phyloP scores from a whole-genome alignment of 2,113 vertebrate species.

The Salvelinus alpinus region DNA sequence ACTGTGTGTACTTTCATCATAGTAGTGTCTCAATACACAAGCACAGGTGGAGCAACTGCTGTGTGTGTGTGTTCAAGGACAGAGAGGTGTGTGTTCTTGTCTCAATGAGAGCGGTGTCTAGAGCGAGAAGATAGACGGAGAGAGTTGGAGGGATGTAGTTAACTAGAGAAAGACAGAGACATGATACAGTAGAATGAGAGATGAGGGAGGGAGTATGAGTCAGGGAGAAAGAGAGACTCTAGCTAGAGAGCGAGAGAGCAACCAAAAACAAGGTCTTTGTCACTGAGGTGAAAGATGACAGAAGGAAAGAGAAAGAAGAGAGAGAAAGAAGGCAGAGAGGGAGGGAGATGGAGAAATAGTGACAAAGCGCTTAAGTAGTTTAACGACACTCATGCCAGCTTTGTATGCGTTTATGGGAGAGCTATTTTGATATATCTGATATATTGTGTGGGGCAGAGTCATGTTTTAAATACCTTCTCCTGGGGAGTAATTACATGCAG shows the following conservation, averaged over 20 bases:
- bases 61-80: neutral
- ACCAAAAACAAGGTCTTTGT: neutral
- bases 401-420: slow-evolving; percentile 38
- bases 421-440: slow-evolving; percentile 61
- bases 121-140: too few species aligned
- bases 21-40: too few species aligned
- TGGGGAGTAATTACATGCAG: slow-evolving; percentile 68
- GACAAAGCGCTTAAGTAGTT: neutral
- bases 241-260: neutral
- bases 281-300: neutral
- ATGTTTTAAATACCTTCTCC: slow-evolving; percentile 62
- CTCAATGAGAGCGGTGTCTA: too few species aligned
- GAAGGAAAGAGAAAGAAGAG: neutral
- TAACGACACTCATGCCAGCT: neutral
- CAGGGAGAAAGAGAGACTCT: neutral
- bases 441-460: slow-evolving; percentile 50
- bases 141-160: too few species aligned
- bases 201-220: neutral
- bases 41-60: slow-evolving; percentile 36
- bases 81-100: slow-evolving; percentile 4
- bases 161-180: too few species aligned
- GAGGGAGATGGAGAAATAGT: neutral
- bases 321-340: neutral
- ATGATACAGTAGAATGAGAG: neutral
- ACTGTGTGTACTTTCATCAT: neutral